Conservation (phyloP, 1,140 invertebrate genomes). For the Phymastichus coffea region DNA sequence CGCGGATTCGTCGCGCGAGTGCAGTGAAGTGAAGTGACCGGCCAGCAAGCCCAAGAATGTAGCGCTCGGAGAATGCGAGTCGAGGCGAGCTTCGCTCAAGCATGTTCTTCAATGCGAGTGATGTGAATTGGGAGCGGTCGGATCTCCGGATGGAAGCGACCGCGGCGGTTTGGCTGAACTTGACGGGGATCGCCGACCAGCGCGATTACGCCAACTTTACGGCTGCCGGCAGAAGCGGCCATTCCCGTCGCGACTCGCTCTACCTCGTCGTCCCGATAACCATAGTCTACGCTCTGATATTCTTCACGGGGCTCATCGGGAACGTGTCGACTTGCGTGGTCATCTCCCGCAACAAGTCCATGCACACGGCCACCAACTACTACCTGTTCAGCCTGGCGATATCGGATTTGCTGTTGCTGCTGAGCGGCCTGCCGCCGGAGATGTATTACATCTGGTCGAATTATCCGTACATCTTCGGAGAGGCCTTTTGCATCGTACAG, state of each 20-base stretch:
- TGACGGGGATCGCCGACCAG: no score
- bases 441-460: slow-evolving; percentile 84
- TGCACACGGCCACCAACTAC: slow-evolving; percentile 90
- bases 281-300: slow-evolving; percentile 79
- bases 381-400: slow-evolving; percentile 91
- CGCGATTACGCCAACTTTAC: no score
- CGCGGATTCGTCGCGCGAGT: no score
- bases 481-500: slow-evolving; percentile 80
- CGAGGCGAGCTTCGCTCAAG: no score
- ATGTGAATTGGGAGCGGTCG: no score
- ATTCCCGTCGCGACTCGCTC: slow-evolving; percentile 70
- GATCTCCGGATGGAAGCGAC: no score
- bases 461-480: slow-evolving; percentile 86
- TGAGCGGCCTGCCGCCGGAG: slow-evolving; percentile 80
- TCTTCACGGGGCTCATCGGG: slow-evolving; percentile 84
- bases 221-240: no score
- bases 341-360: slow-evolving; percentile 81
- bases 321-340: slow-evolving; percentile 92
- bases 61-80: no score
- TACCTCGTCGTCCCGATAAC: slow-evolving; percentile 77
- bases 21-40: no score
- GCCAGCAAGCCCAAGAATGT: no score
- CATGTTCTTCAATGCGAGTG: no score
- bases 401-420: slow-evolving; percentile 85
- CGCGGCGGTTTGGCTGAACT: no score